Percentiles rank a stretch among this genome's conserved stretches.
Conservation (phyloP, 2,888 invertebrate genomes). For the Margaritifera margaritifera region DNA sequence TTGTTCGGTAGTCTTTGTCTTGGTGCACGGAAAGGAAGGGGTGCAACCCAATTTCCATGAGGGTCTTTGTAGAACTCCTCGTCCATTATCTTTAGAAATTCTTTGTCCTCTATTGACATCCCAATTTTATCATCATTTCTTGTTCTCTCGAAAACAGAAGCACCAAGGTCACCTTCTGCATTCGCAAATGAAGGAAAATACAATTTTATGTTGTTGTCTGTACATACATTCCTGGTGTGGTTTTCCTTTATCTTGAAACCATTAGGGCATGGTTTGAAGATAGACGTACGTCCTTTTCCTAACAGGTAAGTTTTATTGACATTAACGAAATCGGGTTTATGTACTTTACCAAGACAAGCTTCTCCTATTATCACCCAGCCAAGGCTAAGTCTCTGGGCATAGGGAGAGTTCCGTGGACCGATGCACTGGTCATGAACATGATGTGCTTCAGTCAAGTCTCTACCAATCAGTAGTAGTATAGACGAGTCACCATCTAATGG, state of each 20-base stretch:
- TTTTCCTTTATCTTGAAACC: too few species aligned
- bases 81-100: constrained; percentile 25
- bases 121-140: background rate
- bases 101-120: constrained; percentile 12
- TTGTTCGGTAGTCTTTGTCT: constrained; percentile 25
- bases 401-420: constrained; percentile 7
- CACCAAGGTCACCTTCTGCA: too few species aligned
- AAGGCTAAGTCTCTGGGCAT: constrained; percentile 15
- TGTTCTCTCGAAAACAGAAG: too few species aligned
- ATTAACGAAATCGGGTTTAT: too few species aligned
- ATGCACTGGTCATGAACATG: constrained; percentile 16
- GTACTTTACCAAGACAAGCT: constrained; percentile 17
- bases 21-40: constrained; percentile 19
- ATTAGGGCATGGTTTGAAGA: too few species aligned
- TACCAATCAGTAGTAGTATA: constrained; percentile 16
- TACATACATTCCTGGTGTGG: too few species aligned
- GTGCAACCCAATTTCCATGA: constrained; percentile 26
- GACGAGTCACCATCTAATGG: background rate
- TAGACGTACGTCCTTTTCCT: too few species aligned
- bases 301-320: too few species aligned
- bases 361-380: constrained; percentile 26
- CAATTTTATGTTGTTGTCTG: too few species aligned
- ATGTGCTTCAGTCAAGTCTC: constrained; percentile 23
- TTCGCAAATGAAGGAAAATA: too few species aligned
- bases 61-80: constrained; percentile 13